phyloP scores from a whole-genome alignment of 2,888 invertebrate genomes.

The Odontomyia ornata region DNA sequence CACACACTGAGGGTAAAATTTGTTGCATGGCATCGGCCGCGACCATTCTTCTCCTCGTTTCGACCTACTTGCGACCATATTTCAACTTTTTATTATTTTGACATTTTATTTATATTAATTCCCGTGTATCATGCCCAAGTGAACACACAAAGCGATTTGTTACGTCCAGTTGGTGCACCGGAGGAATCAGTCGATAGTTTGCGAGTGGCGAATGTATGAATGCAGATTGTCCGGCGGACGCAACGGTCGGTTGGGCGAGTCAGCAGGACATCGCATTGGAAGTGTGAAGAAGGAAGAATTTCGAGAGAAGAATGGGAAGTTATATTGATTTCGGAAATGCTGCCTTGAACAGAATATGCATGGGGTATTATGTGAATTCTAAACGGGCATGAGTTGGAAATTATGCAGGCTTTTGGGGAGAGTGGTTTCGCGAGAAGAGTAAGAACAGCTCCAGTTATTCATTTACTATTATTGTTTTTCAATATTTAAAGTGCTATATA shows the following conservation, averaged over 20 bases:
- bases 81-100: slow-evolving; percentile 46
- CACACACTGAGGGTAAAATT: neutral
- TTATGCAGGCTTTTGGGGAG: too few species aligned
- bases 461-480: too few species aligned
- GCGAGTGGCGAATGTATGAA: neutral
- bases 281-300: neutral
- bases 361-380: too few species aligned
- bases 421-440: too few species aligned
- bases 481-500: too few species aligned
- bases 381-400: too few species aligned
- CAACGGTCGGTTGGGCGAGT: neutral
- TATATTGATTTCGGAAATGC: neutral
- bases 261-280: neutral
- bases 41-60: slow-evolving; percentile 7
- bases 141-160: slow-evolving; percentile 42
- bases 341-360: too few species aligned
- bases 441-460: too few species aligned
- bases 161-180: slow-evolving; percentile 10
- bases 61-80: slow-evolving; percentile 43
- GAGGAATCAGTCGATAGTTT: neutral
- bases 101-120: slow-evolving; percentile 46
- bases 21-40: neutral
- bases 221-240: neutral
- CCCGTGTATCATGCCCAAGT: slow-evolving; percentile 44
- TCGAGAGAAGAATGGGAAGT: neutral